A percentile compares a stretch with the other conserved stretches of the same genome.
Evolutionary conservation across 2,797 vertebrate species (phyloP).

Genomic region (Dryobates pubescens): DNA sequence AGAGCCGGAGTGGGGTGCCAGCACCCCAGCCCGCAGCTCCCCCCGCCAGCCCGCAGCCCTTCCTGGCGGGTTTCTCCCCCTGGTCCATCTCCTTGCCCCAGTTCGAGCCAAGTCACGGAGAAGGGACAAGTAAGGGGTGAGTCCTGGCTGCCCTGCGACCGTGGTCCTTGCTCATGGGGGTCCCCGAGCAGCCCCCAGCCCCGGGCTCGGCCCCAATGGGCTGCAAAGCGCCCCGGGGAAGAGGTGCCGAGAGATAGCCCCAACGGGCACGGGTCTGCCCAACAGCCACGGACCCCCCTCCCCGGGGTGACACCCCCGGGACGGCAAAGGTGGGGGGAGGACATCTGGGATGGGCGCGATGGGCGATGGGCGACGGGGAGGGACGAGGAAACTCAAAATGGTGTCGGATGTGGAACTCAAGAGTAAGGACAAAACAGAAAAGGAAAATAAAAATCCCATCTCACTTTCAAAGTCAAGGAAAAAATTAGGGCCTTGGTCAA

Average conservation of each 20-base stretch:
- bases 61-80: neutral
- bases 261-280: neutral
- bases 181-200: slow-evolving; percentile 12
- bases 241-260: neutral
- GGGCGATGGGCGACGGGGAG: slow-evolving; percentile 8
- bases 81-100: neutral
- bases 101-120: neutral
- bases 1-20: neutral
- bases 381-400: slow-evolving; percentile 60
- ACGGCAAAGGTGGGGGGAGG: neutral
- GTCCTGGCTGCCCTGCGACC: slow-evolving; percentile 43
- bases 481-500: slow-evolving; percentile 98
- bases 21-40: neutral
- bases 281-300: neutral
- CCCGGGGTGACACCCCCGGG: slow-evolving; percentile 8
- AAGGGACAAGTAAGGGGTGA: neutral
- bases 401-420: slow-evolving; percentile 60
- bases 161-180: neutral
- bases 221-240: neutral
- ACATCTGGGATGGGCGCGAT: slow-evolving; percentile 32
- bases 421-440: slow-evolving; percentile 60
- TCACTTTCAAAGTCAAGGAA: slow-evolving; percentile 99
- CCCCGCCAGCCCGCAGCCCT: neutral
- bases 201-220: neutral
- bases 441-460: slow-evolving; percentile 83